Base-by-base conservation (phyloP, 2,113 vertebrate species). In the Aegithalos caudatus region DNA sequence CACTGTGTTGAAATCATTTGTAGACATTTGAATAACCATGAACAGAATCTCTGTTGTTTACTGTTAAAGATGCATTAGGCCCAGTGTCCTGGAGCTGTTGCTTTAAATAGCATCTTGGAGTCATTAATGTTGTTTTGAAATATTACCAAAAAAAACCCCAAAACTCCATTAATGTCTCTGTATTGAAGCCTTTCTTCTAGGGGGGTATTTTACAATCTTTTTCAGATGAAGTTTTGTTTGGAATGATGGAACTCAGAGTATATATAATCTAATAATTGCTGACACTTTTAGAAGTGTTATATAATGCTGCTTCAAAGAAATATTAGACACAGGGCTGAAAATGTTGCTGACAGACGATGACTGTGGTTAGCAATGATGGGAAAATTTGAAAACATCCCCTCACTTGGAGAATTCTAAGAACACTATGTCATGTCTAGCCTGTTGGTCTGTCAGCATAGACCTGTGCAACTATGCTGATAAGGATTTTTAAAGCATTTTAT, bases 41-140 rank as follows among this genome's bases (percentile, higher is more conserved):
- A 85, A 81, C 27, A 48, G n/a, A 92, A 82, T 95, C 80, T 73
- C 47, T 96, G 90, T 21, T 71, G 81, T 95, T 84, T 69, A 80
- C 29, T 92, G 65, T 88, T 69, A 70, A 61, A 89, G 56, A 74
- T 84, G 74, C 85, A 74, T 87, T 92, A 93, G 71, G 56, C 57
- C 71, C 44, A 45, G 79, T 92, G 81, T 88, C 92, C 87, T 88
- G 69, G 51, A 96, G 76, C 72, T 94, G 56, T 93, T 92, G 67
- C 51, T 92, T 83, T 92, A 90, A 93, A 94, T 95, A 88, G 60
- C n/a, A 27, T 79, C 37, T 79, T 77, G 73, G 25, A 88, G 51
- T 94, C 61, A 72, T 94, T 90, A 81, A 92, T 25, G 51, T 74
- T 95, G 42, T 86, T 95, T 78, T 92, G 61, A 92, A 94, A 74